phyloP scores from a whole-genome alignment of 2,113 vertebrate species.

The Tonatia bakeri region DNA sequence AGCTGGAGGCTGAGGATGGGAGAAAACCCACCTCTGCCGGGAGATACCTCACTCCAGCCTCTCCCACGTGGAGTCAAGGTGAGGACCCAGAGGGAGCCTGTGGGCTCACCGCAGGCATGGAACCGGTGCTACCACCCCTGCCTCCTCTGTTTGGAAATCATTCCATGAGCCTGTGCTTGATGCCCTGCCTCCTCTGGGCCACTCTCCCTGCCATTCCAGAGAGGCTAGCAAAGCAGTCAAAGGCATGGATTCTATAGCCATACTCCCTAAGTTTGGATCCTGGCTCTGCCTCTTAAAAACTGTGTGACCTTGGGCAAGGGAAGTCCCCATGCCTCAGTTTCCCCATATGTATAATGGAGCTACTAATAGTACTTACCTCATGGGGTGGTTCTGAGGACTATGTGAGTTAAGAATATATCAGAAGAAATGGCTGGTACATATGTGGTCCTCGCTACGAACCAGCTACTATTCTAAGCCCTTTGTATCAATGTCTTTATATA shows the following conservation, averaged over 20 bases:
- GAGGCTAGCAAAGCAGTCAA: neutral
- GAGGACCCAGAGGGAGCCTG: neutral
- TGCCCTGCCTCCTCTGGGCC: neutral
- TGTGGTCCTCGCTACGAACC: neutral
- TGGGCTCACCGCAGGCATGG: fast-evolving
- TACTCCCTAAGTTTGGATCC: neutral
- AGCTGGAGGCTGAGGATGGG: neutral
- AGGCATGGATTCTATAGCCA: neutral
- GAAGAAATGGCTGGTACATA: neutral
- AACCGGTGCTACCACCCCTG: neutral
- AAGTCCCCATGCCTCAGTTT: neutral
- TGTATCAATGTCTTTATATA: neutral
- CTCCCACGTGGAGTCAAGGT: neutral
- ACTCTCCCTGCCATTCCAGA: neutral
- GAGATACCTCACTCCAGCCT: neutral
- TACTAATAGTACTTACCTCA: neutral
- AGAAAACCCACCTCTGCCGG: neutral
- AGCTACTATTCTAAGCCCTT: neutral
- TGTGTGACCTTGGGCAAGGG: neutral
- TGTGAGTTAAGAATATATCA: neutral
- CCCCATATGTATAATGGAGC: neutral
- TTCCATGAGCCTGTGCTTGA: neutral
- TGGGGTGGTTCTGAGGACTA: neutral
- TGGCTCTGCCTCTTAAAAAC: neutral
- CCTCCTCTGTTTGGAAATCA: neutral